Percentiles rank a stretch among this genome's conserved stretches.
phyloP scores from a whole-genome alignment of 2,797 vertebrate species.

The Clarias platycephalus region DNA sequence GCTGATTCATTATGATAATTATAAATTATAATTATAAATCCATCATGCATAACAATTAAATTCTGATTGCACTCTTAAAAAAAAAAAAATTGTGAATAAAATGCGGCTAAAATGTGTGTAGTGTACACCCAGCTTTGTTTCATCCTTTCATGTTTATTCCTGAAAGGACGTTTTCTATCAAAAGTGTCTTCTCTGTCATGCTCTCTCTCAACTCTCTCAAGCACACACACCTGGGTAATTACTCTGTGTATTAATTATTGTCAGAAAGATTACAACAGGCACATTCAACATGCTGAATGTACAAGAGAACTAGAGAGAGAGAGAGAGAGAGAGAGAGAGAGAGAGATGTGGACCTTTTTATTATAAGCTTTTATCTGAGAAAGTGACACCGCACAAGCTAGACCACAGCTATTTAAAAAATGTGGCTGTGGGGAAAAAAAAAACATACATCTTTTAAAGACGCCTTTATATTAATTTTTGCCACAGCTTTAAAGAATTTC shows the following conservation, averaged over 20 bases:
- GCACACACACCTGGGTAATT: constrained; percentile 45
- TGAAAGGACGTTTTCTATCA: constrained; percentile 31
- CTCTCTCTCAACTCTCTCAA: not conserved
- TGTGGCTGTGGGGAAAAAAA: not conserved
- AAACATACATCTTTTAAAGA: not conserved
- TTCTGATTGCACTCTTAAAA: not conserved
- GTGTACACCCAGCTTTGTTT: not conserved
- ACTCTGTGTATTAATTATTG: constrained; percentile 58
- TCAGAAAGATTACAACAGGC: constrained; percentile 47
- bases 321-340: not conserved
- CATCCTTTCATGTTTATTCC: constrained; percentile 29
- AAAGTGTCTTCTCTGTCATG: not conserved
- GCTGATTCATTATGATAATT: not conserved
- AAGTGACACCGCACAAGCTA: not conserved
- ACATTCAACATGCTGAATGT: constrained; percentile 49
- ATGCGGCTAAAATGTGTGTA: not conserved
- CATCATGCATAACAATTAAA: not conserved
- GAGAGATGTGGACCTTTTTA: constrained; percentile 23
- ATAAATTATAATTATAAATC: too few relatives aligned
- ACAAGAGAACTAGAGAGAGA: constrained; percentile 1
- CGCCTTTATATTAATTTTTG: not conserved
- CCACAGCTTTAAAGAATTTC: not conserved
- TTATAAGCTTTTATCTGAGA: constrained; percentile 14
- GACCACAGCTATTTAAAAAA: not conserved
- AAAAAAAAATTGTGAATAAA: not conserved